Percentiles rank a stretch among this genome's conserved stretches.
Conservation (phyloP, 2,888 invertebrate species). For the Drosophila pegasa region DNA sequence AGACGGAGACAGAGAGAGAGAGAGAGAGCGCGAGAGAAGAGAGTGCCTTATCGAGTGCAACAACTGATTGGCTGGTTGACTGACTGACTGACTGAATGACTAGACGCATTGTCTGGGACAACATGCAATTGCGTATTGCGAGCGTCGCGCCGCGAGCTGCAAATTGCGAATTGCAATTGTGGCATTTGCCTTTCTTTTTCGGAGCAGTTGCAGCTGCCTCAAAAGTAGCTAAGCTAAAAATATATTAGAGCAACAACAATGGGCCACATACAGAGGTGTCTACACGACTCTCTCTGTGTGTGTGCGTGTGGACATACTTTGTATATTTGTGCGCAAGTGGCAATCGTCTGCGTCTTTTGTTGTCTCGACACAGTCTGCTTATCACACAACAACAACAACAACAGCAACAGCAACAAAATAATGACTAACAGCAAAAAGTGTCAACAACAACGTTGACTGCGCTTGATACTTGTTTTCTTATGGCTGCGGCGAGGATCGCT, state of each 20-base stretch:
- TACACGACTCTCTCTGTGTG: conserved; percentile 1
- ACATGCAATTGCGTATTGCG: conserved; percentile 46
- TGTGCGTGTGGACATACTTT: conserved; percentile 19
- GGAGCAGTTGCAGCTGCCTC: conserved; percentile 48
- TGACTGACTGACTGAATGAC: conserved; percentile 61
- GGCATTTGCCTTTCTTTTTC: conserved; percentile 49
- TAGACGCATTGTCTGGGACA: conserved; percentile 72
- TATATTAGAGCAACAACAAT: conserved; percentile 45
- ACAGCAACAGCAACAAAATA: conserved; percentile 41
- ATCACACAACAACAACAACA: conserved; percentile 54
- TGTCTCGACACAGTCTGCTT: conserved; percentile 81
- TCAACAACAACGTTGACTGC: conserved; percentile 50
- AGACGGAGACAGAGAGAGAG: background rate
- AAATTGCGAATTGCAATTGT: conserved; percentile 32
- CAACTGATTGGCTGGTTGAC: conserved; percentile 35
- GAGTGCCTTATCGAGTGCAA: conserved; percentile 33
- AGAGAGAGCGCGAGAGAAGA: background rate
- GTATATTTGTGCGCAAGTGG: conserved; percentile 63
- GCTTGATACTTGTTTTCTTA: conserved; percentile 8
- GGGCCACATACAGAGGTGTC: conserved; percentile 17
- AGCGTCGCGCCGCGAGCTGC: background rate
- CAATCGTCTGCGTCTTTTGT: conserved; percentile 78
- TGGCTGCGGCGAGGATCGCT: conserved; percentile 35
- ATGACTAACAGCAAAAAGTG: conserved; percentile 65
- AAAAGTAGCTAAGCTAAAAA: conserved; percentile 51